A percentile compares a stretch with the other conserved stretches of the same genome.
phyloP scores from a whole-genome alignment of 2,113 vertebrate genomes.

The Daboia siamensis region DNA sequence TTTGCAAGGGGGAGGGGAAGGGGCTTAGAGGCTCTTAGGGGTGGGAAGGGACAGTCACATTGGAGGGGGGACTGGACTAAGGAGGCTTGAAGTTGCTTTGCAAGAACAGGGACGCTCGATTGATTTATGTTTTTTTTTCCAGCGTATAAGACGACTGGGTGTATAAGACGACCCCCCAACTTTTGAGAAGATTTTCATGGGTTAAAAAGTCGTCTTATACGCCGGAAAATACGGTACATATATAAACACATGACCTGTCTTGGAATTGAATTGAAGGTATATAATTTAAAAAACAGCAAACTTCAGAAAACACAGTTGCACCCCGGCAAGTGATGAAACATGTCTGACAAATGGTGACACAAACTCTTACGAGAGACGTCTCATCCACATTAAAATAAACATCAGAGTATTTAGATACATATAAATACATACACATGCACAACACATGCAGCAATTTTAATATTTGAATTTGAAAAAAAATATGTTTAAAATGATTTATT shows the following conservation, averaged over 20 bases:
- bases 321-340: neutral
- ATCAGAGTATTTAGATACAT: neutral
- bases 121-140: no score
- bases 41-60: no score
- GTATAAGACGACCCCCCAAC: no score
- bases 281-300: neutral
- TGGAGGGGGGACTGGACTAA: no score
- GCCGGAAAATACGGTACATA: no score
- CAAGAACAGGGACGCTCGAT: no score
- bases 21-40: no score
- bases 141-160: no score
- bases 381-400: neutral
- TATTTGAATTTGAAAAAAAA: neutral
- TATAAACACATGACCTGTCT: neutral
- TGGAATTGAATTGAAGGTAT: neutral
- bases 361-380: neutral
- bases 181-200: no score
- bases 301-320: neutral
- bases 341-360: neutral
- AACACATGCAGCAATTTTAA: neutral
- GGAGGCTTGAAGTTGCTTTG: no score
- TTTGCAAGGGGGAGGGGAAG: no score
- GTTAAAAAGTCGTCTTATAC: no score
- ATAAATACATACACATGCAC: neutral
- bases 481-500: neutral